These are phyloP conservation scores for Caenorhabditis elegans DNA, from an alignment of 1,140 invertebrate genomes.

Conservation along the genomic window WBcel235 BX284602.5:13053501-13054000, in stretches of 20 bases:
- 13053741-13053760: background rate
- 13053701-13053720: background rate
- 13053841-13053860: constrained; percentile 21
- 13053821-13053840: background rate
- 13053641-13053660: constrained; percentile 31
- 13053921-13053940: too few relatives aligned
- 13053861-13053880: constrained; percentile 14
- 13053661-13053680: background rate
- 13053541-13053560: constrained; percentile 17
- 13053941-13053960: too few relatives aligned
- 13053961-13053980: too few relatives aligned
- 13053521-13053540: too few relatives aligned
- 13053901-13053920: too few relatives aligned
- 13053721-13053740: background rate
- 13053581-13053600: background rate
- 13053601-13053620: background rate
- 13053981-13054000: too few relatives aligned
- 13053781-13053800: constrained; percentile 27
- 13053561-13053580: constrained; percentile 2
- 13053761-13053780: constrained; percentile 16
- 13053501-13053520: constrained; percentile 13
- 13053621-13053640: constrained; percentile 8
- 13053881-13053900: too few relatives aligned
- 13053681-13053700: too few relatives aligned
- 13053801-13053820: constrained; percentile 2